A percentile compares a stretch with the other conserved stretches of the same genome.
These are phyloP conservation scores for Xestobium rufovillosum DNA, from an alignment of 2,888 invertebrate species.

Conservation along the genomic window DNA sequence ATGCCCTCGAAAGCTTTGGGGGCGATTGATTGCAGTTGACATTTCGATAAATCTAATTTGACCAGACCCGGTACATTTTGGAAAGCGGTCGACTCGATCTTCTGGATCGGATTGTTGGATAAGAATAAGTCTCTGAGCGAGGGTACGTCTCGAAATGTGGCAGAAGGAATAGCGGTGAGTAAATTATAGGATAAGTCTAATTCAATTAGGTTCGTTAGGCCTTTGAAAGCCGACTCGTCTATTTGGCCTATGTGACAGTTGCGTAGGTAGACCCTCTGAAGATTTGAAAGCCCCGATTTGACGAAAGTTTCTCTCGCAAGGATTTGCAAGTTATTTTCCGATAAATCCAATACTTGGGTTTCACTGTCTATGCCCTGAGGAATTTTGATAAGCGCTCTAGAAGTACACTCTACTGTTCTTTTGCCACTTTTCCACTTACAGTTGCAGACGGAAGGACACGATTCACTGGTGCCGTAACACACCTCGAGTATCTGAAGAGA, in stretches of 20 bases:
- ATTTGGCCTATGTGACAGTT: slow-evolving; percentile 81
- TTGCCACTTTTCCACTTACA: slow-evolving; percentile 95
- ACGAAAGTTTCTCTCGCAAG: slow-evolving; percentile 77
- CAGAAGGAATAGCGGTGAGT: slow-evolving; percentile 70
- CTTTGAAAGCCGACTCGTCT: slow-evolving; percentile 75
- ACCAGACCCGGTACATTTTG: slow-evolving; percentile 67
- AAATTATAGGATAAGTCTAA: slow-evolving; percentile 81
- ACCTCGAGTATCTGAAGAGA: slow-evolving; percentile 25
- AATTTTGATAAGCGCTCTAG: slow-evolving; percentile 73
- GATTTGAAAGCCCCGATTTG: slow-evolving; percentile 71
- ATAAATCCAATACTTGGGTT: slow-evolving; percentile 86
- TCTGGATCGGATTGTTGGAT: slow-evolving; percentile 74
- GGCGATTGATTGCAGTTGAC: slow-evolving; percentile 71
- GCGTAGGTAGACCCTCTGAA: slow-evolving; percentile 78
- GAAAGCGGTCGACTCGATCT: slow-evolving; percentile 69
- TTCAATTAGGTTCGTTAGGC: slow-evolving; percentile 83
- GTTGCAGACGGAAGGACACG: slow-evolving; percentile 70
- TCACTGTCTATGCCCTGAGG: slow-evolving; percentile 81
- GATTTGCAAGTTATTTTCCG: slow-evolving; percentile 78
- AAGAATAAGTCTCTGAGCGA: slow-evolving; percentile 75
- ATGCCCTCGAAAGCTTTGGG: slow-evolving; percentile 71
- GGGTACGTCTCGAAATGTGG: slow-evolving; percentile 70
- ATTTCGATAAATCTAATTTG: slow-evolving; percentile 76
- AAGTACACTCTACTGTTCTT: slow-evolving; percentile 84
- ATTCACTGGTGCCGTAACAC: slow-evolving; percentile 48